Base-by-base conservation (phyloP, 2,888 invertebrate species). In the Cephus pulcher region DNA sequence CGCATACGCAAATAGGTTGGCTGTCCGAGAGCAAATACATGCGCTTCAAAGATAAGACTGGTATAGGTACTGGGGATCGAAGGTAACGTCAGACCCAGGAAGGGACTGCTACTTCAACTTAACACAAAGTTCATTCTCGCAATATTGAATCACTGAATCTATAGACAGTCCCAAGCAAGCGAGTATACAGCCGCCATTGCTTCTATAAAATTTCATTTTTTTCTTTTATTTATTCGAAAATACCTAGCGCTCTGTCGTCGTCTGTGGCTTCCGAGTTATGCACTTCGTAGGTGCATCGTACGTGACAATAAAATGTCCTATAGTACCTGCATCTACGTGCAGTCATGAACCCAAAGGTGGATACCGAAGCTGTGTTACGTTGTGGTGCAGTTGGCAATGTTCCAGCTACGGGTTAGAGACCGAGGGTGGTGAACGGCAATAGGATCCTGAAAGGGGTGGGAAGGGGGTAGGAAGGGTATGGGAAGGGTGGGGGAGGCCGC, bases 11-110 rank as follows among this genome's bases (percentile, higher is more conserved):
- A 90, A 90, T 90, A 90, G 82, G 84, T 80, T 80, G 80, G 79
- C 83, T 82, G 88, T 88, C 87, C 88, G 80, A 86, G 87, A 84
- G 88, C 87, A 90, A 90, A 90, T 90, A 88, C 87, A 86, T 89
- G 90, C 83, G 82, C 81, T 82, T 84, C 79, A 76, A 81, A 89
- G 90, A 90, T 90, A 90, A 90, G 88, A 84, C 85, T 78, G 76
- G 77, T 75, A 56, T 56, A 56, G 40, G 23, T 56, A 76, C 80
- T 73, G 79, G 79, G 80, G 79, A 68, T 76, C 75, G 75, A 35
- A 69, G 40, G 75, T 76, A 75, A 74, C 69, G 56, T 73, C 71
- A 40, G 75, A 69, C 40, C 77, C 81, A 79, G 76, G 78, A 76
- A 77, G 76, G 77, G 78, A 74, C 79, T 37, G 76, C 78, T 70